A percentile compares a stretch with the other conserved stretches of the same genome.
Evolutionary conservation across 2,888 invertebrate genomes (phyloP).

Genomic region (Oscheius onirici): DNA sequence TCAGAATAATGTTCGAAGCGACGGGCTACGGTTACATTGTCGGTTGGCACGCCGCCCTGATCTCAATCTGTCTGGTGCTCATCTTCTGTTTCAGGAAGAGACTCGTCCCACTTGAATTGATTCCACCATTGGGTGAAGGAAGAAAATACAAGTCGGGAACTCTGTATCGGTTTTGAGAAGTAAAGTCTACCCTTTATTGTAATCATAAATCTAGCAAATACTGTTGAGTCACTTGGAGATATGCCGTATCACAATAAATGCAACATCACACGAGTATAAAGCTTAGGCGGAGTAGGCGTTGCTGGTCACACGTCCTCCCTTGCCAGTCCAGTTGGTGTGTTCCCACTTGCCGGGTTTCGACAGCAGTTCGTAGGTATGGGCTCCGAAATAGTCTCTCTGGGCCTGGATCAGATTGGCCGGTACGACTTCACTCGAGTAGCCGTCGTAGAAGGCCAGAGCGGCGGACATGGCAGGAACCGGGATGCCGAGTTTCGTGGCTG

Average conservation of each 20-base stretch:
- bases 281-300: constrained; percentile 84
- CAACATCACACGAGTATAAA: no score
- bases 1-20: constrained; percentile 9
- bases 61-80: background rate
- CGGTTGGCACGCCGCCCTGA: constrained; percentile 8
- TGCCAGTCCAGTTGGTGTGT: constrained; percentile 99
- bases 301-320: constrained; percentile 94
- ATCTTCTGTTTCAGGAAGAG: constrained; percentile 20
- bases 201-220: no score
- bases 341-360: constrained; percentile 84
- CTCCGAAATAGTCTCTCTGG: constrained; percentile 91
- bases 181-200: background rate
- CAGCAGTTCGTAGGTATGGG: constrained; percentile 94
- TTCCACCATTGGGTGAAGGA: background rate
- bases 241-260: no score
- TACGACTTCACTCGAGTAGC: constrained; percentile 84
- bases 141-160: constrained; percentile 30
- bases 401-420: constrained; percentile 92
- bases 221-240: no score
- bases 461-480: constrained; percentile 92
- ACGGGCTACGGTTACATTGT: constrained; percentile 28
- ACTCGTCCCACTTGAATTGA: constrained; percentile 23
- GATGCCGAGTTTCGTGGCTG: constrained; percentile 81
- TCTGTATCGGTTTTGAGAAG: constrained; percentile 12
- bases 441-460: constrained; percentile 96